Base-by-base conservation (phyloP, 2,888 invertebrate genomes). In the Andrena bicolor region DNA sequence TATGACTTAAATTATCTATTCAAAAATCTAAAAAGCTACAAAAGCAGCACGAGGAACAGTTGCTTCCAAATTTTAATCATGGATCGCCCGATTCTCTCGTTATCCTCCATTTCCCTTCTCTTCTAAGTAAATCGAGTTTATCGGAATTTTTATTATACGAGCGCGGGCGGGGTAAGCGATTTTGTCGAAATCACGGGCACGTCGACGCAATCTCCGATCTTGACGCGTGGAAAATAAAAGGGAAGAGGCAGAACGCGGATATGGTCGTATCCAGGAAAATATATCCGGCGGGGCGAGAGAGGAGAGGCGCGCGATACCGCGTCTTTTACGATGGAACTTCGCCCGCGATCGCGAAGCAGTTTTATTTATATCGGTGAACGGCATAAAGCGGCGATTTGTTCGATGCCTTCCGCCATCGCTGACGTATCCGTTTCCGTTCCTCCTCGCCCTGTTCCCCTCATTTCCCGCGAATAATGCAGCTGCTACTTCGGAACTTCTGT, bases 341-440 rank as follows among this genome's bases (percentile, higher is more conserved):
- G 66, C 8, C 68, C 30, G 56, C 32, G 69, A 68, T 65, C 73
- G 61, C 56, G 26, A 41, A 23, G 20, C 51, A 74, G 77, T 82
- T 87, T 87, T 82, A 86, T 87, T 86, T 87, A 80, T 78, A 80
- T 61, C 63, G 63, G 58, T 61, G 66, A 72, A 58, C 66, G 56
- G 76, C 60, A 76, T 77, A 72, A 75, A 77, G 28, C 70, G 56
- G 49, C 74, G 61, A 86, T 84, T 66, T 68, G 51, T 78, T 63
- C 78, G 60, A 72, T 49, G 71, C 63, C 66, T 76, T 53, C 66
- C 73, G 65, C 35, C 70, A 48, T 72, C 49, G 73, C 61, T 70
- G 83, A 72, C 61, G 69, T 58, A 53, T 68, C 61, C 71, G 75
- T 68, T 80, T 82, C 75, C 41, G 26, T 49, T 64, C 58, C 26